A percentile compares a stretch with the other conserved stretches of the same genome.
Conservation (phyloP, 35 echinoderm and acorn worm genomes). For the Eucidaris tribuloides region DNA sequence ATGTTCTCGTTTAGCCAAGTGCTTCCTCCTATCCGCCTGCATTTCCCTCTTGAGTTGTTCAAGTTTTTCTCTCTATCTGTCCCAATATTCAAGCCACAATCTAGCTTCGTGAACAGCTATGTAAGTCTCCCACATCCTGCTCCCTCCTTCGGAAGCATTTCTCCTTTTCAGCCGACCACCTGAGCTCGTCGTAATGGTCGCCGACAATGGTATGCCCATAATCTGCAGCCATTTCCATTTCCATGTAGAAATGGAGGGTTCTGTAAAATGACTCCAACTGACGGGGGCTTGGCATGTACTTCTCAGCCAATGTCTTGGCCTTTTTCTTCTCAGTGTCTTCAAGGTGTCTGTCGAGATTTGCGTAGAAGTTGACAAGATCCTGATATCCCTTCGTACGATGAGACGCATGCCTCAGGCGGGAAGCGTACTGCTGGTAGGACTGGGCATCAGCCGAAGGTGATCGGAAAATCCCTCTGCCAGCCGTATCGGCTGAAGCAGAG, state of each 20-base stretch:
- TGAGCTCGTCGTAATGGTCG: not conserved
- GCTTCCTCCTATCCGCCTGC: constrained; percentile 18
- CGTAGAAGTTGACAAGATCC: constrained; percentile 57
- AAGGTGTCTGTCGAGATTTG: constrained; percentile 37
- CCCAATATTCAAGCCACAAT: constrained; percentile 29
- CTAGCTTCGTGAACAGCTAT: constrained; percentile 47
- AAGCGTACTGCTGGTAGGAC: constrained; percentile 52
- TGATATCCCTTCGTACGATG: constrained; percentile 41
- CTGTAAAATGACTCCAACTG: constrained; percentile 49
- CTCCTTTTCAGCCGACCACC: constrained; percentile 49
- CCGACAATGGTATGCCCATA: constrained; percentile 25
- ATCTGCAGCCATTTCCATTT: constrained; percentile 46
- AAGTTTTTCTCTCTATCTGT: constrained; percentile 2
- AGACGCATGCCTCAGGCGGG: constrained; percentile 36
- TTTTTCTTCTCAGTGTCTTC: constrained; percentile 39
- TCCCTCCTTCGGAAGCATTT: constrained; percentile 37
- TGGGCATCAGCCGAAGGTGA: constrained; percentile 45
- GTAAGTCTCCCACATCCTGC: constrained; percentile 40
- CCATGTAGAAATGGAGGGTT: constrained; percentile 45
- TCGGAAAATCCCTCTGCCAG: constrained; percentile 10
- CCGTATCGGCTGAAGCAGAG: not conserved
- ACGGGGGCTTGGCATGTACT: constrained; percentile 40
- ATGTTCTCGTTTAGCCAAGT: constrained; percentile 23
- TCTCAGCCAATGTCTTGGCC: constrained; percentile 16
- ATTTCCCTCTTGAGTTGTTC: constrained; percentile 30